Evolutionary conservation across 2,888 invertebrate genomes (phyloP), one percentile per base, ranked within the genome.

Genomic region (Ceratothoa steindachneri): DNA sequence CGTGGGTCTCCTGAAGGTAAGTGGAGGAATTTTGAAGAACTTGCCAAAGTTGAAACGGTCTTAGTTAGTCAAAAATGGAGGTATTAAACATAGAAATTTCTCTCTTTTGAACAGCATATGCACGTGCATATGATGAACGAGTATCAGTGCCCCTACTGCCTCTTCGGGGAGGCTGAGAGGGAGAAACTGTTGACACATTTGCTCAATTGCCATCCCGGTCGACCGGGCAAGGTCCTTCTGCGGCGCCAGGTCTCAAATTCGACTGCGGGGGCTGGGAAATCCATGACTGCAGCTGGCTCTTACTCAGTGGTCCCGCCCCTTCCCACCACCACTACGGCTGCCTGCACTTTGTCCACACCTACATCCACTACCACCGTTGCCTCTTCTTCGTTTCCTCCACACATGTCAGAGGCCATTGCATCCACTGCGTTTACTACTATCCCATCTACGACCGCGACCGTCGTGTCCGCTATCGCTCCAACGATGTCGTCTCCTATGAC

Each of bases 101-200:
- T n/a, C n/a, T n/a, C n/a, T n/a, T n/a, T n/a, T n/a, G n/a, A n/a
- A 55, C 80, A 84, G 83, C 87, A 87, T 81, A 85, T 86, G 79
- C 83, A 84, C 24, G 65, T 76, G 3, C 87, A 87, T 71, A 83
- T 83, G 1, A 84, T 86, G 66, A 83, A 83, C 69, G 84, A 84
- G 27, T 87, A 84, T 74, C 86, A 87, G 76, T 88, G 88, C 77
- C 82, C 86, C 1, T 87, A 87, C 81, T 88, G 88, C 80, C 65
- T 82, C 0, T 83, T 82, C 80, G 87, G 86, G 1, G 82, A 84
- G 0, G 82, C 84, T 15, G 82, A 81, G 0, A 80, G 83, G 1
- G 82, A 82, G 1, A 84, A 85, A 2, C 83, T 88, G 75, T 83
- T 86, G 51, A 82, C 81, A 9, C 89, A 89, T 83, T 84, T 88